Conservation (phyloP, 1,140 invertebrate genomes). For the Drosophila teissieri region DNA sequence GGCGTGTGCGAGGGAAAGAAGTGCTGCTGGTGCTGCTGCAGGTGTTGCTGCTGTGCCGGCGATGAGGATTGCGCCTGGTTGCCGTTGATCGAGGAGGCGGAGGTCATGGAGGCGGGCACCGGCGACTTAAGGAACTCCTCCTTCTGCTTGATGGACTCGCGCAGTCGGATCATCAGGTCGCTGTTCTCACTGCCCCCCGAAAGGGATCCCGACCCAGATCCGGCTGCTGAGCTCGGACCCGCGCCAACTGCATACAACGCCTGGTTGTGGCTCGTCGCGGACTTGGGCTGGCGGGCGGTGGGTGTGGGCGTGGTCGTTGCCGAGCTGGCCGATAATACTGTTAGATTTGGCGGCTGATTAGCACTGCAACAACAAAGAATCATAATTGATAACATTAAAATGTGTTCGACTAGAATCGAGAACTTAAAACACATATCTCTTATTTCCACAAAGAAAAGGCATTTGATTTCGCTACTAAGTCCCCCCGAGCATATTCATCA, state of each 20-base stretch:
- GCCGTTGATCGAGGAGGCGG: conserved; percentile 47
- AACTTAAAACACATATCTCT: neutral
- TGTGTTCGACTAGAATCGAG: neutral
- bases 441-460: no score
- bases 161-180: conserved; percentile 85
- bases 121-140: conserved; percentile 93
- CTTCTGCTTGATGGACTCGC: conserved; percentile 93
- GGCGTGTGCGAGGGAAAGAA: conserved; percentile 81
- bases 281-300: conserved; percentile 63
- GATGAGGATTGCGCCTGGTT: conserved; percentile 53
- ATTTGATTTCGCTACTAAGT: no score
- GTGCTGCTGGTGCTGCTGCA: conserved; percentile 58
- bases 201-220: conserved; percentile 10
- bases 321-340: conserved; percentile 77
- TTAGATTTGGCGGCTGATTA: conserved; percentile 80
- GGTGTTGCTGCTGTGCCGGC: conserved; percentile 40
- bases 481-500: no score
- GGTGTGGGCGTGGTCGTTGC: conserved; percentile 60
- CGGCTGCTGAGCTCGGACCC: conserved; percentile 7
- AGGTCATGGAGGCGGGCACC: conserved; percentile 75
- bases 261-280: conserved; percentile 49
- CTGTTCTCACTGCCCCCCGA: conserved; percentile 64
- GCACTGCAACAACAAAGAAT: conserved; percentile 48
- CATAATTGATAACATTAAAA: neutral
- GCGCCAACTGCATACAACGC: conserved; percentile 55